These are phyloP conservation scores for Nibea coibor DNA, from an alignment of 2,113 vertebrate genomes.

Conservation along the genomic window DNA sequence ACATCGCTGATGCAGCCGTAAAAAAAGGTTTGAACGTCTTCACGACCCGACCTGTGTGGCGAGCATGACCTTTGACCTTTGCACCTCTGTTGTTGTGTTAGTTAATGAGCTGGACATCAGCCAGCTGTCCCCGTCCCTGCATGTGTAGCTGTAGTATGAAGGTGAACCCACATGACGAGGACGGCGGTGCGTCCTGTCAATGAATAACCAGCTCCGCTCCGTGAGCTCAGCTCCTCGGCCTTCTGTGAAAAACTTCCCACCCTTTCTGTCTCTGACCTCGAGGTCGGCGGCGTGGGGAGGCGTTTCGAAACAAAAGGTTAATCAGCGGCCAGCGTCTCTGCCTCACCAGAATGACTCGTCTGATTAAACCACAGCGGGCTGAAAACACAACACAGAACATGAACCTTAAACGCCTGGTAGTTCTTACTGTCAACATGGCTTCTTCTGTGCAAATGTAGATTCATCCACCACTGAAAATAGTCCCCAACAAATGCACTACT, in stretches of 20 bases:
- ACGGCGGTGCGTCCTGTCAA: not conserved
- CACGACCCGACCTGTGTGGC: too few species aligned
- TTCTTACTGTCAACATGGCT: too few species aligned
- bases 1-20: too few species aligned
- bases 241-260: constrained; percentile 27
- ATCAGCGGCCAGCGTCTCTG: constrained; percentile 8
- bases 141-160: too few species aligned
- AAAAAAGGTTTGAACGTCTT: too few species aligned
- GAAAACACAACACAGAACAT: not conserved
- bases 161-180: not conserved
- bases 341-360: not conserved
- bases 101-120: not conserved
- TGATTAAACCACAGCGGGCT: not conserved
- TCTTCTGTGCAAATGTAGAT: too few species aligned
- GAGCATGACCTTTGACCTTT: constrained; percentile 6
- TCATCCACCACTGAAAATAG: too few species aligned
- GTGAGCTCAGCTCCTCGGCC: not conserved
- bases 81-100: not conserved
- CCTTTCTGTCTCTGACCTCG: constrained; percentile 22
- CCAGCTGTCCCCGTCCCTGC: not conserved
- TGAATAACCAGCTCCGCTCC: constrained; percentile 7
- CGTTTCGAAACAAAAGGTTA: constrained; percentile 17
- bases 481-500: too few species aligned
- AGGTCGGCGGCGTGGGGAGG: constrained; percentile 7
- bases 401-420: too few species aligned